Conservation (phyloP, 1,140 invertebrate species). For the Callitettix versicolor region DNA sequence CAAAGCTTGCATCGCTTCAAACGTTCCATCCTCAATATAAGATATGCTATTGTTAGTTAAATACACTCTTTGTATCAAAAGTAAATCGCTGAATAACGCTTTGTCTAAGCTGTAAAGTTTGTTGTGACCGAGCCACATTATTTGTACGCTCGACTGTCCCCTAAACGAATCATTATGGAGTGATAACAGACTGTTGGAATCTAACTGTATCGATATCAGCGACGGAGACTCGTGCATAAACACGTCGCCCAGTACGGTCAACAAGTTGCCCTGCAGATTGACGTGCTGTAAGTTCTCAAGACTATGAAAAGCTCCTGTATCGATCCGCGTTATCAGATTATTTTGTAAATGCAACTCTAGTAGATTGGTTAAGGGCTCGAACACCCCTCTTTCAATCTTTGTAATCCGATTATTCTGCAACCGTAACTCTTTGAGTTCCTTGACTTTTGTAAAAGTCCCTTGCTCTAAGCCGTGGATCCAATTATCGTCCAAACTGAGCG, state of each 20-base stretch:
- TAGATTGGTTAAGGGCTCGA: conserved; percentile 65
- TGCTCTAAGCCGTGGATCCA: conserved; percentile 68
- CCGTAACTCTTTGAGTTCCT: conserved; percentile 66
- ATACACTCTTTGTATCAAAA: conserved; percentile 64
- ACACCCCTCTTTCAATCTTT: conserved; percentile 63
- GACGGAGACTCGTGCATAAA: conserved; percentile 63
- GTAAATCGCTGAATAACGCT: conserved; percentile 60
- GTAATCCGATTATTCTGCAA: conserved; percentile 74
- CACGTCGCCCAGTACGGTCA: conserved; percentile 67
- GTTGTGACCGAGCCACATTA: conserved; percentile 79
- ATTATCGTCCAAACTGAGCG: conserved; percentile 84
- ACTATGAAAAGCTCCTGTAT: conserved; percentile 69
- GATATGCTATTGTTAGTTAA: conserved; percentile 73
- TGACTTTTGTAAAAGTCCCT: conserved; percentile 63
- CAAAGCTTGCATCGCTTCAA: conserved; percentile 59
- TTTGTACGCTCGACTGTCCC: conserved; percentile 67
- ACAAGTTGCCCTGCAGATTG: conserved; percentile 72
- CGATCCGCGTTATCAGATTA: conserved; percentile 70
- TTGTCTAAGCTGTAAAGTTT: conserved; percentile 58
- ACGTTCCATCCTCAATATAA: conserved; percentile 67
- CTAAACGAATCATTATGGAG: conserved; percentile 67
- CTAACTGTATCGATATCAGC: conserved; percentile 74
- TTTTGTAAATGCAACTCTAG: conserved; percentile 80
- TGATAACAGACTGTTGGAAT: conserved; percentile 64
- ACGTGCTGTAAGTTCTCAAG: conserved; percentile 76